Percentiles rank a stretch among this genome's conserved stretches.
Conservation (phyloP, 92 coral and sea anemone species). For the Montipora capitata region DNA sequence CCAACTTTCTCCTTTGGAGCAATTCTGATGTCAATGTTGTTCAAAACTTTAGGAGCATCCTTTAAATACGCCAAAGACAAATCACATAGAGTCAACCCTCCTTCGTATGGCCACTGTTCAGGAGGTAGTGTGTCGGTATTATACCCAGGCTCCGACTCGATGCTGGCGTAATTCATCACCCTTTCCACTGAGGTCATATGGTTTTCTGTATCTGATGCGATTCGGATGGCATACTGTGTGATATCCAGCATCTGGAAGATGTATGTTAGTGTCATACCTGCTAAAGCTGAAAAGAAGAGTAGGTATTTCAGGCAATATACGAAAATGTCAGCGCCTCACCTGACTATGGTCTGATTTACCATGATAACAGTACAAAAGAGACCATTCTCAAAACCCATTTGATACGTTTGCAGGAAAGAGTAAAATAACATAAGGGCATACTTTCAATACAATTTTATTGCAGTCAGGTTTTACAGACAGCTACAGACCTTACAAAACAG, state of each 20-base stretch:
- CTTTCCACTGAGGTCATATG: constrained; percentile 47
- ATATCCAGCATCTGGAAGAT: constrained; percentile 11
- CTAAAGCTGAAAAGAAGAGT: constrained; percentile 51
- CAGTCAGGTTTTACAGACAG: no score
- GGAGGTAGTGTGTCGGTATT: constrained; percentile 23
- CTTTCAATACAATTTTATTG: no score
- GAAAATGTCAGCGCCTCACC: neutral
- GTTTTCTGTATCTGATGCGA: constrained; percentile 35
- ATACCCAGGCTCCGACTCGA: constrained; percentile 49
- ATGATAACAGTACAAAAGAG: no score
- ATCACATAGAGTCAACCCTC: constrained; percentile 7
- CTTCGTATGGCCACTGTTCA: constrained; percentile 30
- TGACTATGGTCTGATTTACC: neutral
- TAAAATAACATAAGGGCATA: no score
- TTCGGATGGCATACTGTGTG: constrained; percentile 17
- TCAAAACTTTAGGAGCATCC: constrained; percentile 23
- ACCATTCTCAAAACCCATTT: no score
- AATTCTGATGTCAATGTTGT: constrained; percentile 1
- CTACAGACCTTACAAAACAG: no score
- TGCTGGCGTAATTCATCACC: constrained; percentile 20
- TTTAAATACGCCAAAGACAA: constrained; percentile 26
- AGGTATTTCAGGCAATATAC: neutral
- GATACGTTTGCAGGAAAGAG: no score
- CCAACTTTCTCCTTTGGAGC: constrained; percentile 54
- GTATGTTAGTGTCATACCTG: constrained; percentile 52